Conservation (phyloP, 2,888 invertebrate species). For the Agapostemon virescens region DNA sequence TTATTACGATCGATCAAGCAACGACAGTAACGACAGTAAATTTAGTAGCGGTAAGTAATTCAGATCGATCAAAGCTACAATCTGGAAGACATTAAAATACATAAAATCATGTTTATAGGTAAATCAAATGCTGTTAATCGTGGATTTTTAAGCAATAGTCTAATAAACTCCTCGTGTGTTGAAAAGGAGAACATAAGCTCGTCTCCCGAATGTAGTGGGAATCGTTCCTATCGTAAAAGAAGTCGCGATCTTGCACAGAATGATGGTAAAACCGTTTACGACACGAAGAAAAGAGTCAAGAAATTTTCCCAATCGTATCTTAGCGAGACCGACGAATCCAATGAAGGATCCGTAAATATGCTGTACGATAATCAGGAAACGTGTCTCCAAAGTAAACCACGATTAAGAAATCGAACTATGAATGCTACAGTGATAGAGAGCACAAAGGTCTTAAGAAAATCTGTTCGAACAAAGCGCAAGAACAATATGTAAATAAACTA, state of each 20-base stretch:
- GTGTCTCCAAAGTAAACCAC: conserved; percentile 13
- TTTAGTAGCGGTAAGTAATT: conserved; percentile 55
- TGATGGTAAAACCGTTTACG: conserved; percentile 26
- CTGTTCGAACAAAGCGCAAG: conserved; percentile 34
- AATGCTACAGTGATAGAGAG: neutral
- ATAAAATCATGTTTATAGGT: conserved; percentile 43
- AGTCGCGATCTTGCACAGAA: conserved; percentile 36
- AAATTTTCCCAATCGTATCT: conserved; percentile 10
- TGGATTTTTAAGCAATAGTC: conserved; percentile 16
- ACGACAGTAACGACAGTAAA: conserved; percentile 54
- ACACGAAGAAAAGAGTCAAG: conserved; percentile 27
- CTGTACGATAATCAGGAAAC: conserved; percentile 13
- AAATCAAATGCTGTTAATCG: neutral
- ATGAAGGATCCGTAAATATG: conserved; percentile 24
- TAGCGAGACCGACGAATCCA: conserved; percentile 38
- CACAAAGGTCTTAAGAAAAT: conserved; percentile 26
- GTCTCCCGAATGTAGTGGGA: conserved; percentile 20
- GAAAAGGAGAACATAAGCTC: conserved; percentile 58
- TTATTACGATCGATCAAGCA: conserved; percentile 57
- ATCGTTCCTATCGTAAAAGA: conserved; percentile 46
- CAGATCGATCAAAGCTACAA: neutral
- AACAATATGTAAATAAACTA: neutral
- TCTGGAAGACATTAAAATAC: neutral
- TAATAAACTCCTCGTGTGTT: neutral
- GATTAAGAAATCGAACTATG: conserved; percentile 23